Conservation (phyloP, 1,140 invertebrate genomes). For the Heliconius nattereri region DNA sequence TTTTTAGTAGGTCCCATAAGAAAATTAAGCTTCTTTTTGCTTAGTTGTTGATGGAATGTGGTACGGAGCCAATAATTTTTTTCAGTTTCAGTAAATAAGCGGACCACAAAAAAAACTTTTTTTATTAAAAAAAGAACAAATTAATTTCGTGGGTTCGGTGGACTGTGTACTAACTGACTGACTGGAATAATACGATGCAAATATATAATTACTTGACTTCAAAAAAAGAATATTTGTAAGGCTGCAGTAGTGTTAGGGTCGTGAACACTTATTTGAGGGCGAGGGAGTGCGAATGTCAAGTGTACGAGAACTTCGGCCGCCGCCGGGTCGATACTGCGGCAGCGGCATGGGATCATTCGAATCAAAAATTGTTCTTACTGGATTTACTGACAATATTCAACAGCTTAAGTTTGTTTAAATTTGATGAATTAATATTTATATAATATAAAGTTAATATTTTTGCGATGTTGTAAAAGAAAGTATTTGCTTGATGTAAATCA, state of each 20-base stretch:
- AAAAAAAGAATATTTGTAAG: slow-evolving; percentile 18
- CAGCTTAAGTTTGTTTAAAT: neutral
- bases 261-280: slow-evolving; percentile 47
- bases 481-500: too few relatives aligned
- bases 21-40: too few relatives aligned
- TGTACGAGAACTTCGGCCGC: slow-evolving; percentile 54
- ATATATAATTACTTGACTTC: neutral
- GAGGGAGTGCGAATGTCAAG: slow-evolving; percentile 65
- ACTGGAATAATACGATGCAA: neutral
- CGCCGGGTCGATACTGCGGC: slow-evolving; percentile 42
- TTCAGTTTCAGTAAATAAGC: too few relatives aligned
- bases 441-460: too few relatives aligned
- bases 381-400: neutral
- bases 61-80: too few relatives aligned
- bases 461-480: neutral
- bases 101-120: too few relatives aligned
- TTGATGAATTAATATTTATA: neutral
- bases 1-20: too few relatives aligned
- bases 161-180: neutral
- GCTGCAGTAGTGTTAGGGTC: slow-evolving; percentile 39
- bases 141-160: too few relatives aligned
- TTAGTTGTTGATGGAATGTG: too few relatives aligned
- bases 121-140: too few relatives aligned
- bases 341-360: slow-evolving; percentile 18
- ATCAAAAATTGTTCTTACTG: neutral